Base-by-base conservation (phyloP, 1,140 invertebrate species). In the Bactericera cockerelli region DNA sequence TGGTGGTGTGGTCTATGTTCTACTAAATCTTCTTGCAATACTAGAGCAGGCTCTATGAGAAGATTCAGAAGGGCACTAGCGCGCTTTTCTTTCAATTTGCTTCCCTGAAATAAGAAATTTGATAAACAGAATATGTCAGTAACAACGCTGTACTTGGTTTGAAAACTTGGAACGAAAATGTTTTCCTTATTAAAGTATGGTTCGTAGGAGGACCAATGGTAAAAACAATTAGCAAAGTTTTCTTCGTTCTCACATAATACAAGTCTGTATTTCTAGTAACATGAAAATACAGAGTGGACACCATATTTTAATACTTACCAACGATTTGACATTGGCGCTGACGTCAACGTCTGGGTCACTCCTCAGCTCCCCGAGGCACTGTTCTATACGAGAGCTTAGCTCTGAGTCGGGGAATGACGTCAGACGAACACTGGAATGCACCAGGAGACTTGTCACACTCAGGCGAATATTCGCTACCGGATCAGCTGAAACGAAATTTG, bases 11-110 rank as follows among this genome's bases (percentile, higher is more conserved):
- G 42, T 4, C 4, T 31, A 6, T 31, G 28, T 6, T 49, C 42
- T 19, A 49, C 22, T 16, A 49, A 16, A 49, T 49, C 42, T 19
- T 49, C 42, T 49, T 22, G 42, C 6, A 19, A 6, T 4, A 49
- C n/a, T 8, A 22, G 22, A 6, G n/a, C 22, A 10, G 42, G n/a
- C 8, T 49, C 42, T 10, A 49, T 49, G n/a, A 49, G 42, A 10
- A 49, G 19, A 49, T 49, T 49, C 22, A 49, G 19, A 4, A 49
- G 19, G 19, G 22, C 42, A 49, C 42, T 49, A 8, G 42, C 42
- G 3, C 42, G 42, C 42, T 49, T 49, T 49, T 49, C 42, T n/a
- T 49, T 49, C 42, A 49, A 49, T 22, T 49, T 49, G 19, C 22
- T 49, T 49, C 3, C 42, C 42, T 49, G 42, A 49, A 49, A 49